Conservation (phyloP, 2,888 invertebrate genomes). For the Eilema griseolum region DNA sequence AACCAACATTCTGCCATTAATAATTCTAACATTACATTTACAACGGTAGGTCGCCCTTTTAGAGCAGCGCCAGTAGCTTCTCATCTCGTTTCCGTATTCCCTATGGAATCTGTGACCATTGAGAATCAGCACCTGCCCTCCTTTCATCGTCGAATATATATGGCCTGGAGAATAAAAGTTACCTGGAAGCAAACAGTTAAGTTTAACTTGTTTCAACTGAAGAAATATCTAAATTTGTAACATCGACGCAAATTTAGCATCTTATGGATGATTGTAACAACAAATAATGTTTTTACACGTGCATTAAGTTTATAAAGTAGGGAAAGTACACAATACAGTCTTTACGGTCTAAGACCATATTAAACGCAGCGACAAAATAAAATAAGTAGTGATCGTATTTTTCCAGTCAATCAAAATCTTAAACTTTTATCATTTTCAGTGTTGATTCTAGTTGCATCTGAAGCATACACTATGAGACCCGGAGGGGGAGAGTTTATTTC, state of each 20-base stretch:
- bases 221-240: not conserved
- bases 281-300: too few species aligned
- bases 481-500: not conserved
- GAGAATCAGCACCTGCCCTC: slow-evolving; percentile 64
- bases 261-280: not conserved
- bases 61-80: slow-evolving; percentile 73
- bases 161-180: slow-evolving; percentile 41
- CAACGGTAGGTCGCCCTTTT: slow-evolving; percentile 62
- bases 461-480: not conserved
- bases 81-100: slow-evolving; percentile 62
- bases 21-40: slow-evolving; percentile 65
- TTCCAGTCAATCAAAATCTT: too few species aligned
- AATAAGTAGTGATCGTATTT: too few species aligned
- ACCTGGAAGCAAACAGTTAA: slow-evolving; percentile 3
- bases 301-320: too few species aligned
- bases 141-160: slow-evolving; percentile 63
- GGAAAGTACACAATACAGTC: not conserved
- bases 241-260: not conserved
- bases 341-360: not conserved
- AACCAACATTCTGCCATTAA: slow-evolving; percentile 59
- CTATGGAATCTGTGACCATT: slow-evolving; percentile 65
- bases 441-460: too few species aligned
- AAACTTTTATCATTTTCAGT: not conserved
- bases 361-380: not conserved
- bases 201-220: not conserved